Evolutionary conservation across 2,797 vertebrate genomes (phyloP), one percentile per base, ranked within the genome.

Genomic region (Coregonus ussuriensis): DNA sequence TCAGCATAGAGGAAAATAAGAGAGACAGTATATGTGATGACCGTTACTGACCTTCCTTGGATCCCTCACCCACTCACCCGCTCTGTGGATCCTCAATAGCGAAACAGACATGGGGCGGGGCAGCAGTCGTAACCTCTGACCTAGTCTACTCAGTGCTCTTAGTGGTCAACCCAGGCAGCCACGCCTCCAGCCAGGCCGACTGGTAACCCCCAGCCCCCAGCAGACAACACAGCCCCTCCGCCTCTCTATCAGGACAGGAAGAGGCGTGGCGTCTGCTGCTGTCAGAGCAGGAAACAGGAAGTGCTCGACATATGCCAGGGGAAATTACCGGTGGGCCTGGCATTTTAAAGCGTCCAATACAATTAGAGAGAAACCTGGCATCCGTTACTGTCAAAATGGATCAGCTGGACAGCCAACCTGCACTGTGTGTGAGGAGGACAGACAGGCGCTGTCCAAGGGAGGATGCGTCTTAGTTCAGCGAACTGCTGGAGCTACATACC

Each of bases 401-500:
- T 92, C 87, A 91, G 89, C 89, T 89, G 82, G 86, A 93, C 86
- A 89, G 88, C 70, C 16, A 86, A 75, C 86, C 88, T 89, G 89
- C 79, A 81, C 85, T 77, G 65, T 81, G 71, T 11, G 79, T 47
- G 7, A 47, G 37, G 18, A 13, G 29, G 21, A 52, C 71, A 72
- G 89, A 84, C 83, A 88, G 87, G 83, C 77, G 73, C 85, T 85
- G 87, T 93, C 89, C 89, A 89, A 88, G 81, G 79, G 86, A 82
- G 82, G 86, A 86, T 81, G 88, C 81, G 62, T 91, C 81, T 82
- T 88, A 90, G 85, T 81, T 80, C 75, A 86, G 79, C 81, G 83
- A 86, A 87, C 88, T 88, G 89, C 82, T 66, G 83, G 83, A 74
- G 84, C 80, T 88, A 84, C 72, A 87, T 96, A 99, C 98, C 97